These are phyloP conservation scores for Trichacis sp. DNA, from an alignment of 2,888 invertebrate genomes.

Conservation along the genomic window DNA sequence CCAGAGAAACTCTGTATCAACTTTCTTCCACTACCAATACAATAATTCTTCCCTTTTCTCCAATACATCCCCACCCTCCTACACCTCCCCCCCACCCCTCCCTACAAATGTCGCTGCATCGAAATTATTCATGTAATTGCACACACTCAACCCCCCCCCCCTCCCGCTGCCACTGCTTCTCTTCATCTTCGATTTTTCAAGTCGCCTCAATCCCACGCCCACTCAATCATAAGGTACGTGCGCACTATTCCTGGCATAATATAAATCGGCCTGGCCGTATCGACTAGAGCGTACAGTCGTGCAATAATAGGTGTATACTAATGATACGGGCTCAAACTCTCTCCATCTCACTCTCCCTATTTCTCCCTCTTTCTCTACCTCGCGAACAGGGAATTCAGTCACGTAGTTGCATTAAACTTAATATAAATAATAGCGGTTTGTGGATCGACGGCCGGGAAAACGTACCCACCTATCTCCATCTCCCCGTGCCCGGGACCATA, in stretches of 20 bases:
- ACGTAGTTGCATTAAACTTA: slow-evolving; percentile 70
- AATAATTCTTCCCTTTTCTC: too few species aligned
- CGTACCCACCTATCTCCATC: slow-evolving; percentile 67
- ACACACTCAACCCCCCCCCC: not conserved
- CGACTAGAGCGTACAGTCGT: slow-evolving; percentile 57
- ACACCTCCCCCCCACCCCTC: too few species aligned
- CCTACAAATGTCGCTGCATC: too few species aligned
- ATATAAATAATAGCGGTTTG: slow-evolving; percentile 70
- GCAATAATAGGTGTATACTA: slow-evolving; percentile 69
- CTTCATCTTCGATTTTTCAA: not conserved
- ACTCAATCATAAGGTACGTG: slow-evolving; percentile 21
- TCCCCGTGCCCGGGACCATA: slow-evolving; percentile 57
- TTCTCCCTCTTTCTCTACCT: too few species aligned
- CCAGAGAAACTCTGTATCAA: too few species aligned
- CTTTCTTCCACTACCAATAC: too few species aligned
- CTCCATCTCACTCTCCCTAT: too few species aligned
- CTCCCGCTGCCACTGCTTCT: too few species aligned
- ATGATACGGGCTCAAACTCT: slow-evolving; percentile 65
- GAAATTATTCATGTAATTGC: not conserved
- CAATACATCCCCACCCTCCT: too few species aligned
- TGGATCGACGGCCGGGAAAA: slow-evolving; percentile 47
- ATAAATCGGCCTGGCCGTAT: slow-evolving; percentile 22
- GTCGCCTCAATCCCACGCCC: slow-evolving; percentile 38
- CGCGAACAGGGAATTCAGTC: slow-evolving; percentile 63
- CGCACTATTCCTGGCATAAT: slow-evolving; percentile 26